These are phyloP conservation scores for Acleris laterana DNA, from an alignment of 2,888 invertebrate genomes.

Conservation along the genomic window DNA sequence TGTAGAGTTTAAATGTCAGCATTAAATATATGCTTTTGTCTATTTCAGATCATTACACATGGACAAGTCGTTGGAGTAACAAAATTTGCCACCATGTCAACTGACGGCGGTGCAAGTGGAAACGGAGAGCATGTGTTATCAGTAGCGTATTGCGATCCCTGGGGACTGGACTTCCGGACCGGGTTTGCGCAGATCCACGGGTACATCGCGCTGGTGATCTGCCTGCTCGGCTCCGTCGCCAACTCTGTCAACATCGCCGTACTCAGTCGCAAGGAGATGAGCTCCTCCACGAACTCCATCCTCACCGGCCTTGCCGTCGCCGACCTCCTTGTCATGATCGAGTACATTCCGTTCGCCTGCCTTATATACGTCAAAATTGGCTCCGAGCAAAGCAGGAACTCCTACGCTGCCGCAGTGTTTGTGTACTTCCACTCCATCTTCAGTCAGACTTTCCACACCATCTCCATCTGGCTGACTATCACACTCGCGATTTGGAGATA, in stretches of 20 bases:
- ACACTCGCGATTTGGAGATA: slow-evolving; percentile 97
- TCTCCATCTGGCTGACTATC: slow-evolving; percentile 96
- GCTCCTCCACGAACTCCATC: slow-evolving; percentile 95
- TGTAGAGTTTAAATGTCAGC: background rate
- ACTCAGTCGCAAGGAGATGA: slow-evolving; percentile 94
- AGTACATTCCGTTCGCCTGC: slow-evolving; percentile 95
- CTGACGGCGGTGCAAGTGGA: slow-evolving; percentile 44
- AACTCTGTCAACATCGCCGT: slow-evolving; percentile 96
- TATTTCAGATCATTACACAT: slow-evolving; percentile 26
- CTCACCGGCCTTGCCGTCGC: slow-evolving; percentile 96
- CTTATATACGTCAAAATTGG: slow-evolving; percentile 89
- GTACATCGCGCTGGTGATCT: slow-evolving; percentile 93
- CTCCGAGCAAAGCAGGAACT: slow-evolving; percentile 71
- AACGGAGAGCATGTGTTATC: slow-evolving; percentile 22
- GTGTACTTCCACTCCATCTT: slow-evolving; percentile 95
- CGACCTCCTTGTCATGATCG: slow-evolving; percentile 96
- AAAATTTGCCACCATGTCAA: slow-evolving; percentile 21
- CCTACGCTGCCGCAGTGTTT: slow-evolving; percentile 92
- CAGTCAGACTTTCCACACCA: slow-evolving; percentile 94
- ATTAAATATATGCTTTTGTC: background rate
- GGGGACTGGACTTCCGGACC: slow-evolving; percentile 84
- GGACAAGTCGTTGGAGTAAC: slow-evolving; percentile 4
- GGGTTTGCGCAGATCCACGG: slow-evolving; percentile 91
- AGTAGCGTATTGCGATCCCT: slow-evolving; percentile 78
- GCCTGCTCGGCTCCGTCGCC: slow-evolving; percentile 94